Percentiles rank a stretch among this genome's conserved stretches.
These are phyloP conservation scores for Noctua janthina DNA, from an alignment of 2,888 invertebrate genomes.

Conservation along the genomic window DNA sequence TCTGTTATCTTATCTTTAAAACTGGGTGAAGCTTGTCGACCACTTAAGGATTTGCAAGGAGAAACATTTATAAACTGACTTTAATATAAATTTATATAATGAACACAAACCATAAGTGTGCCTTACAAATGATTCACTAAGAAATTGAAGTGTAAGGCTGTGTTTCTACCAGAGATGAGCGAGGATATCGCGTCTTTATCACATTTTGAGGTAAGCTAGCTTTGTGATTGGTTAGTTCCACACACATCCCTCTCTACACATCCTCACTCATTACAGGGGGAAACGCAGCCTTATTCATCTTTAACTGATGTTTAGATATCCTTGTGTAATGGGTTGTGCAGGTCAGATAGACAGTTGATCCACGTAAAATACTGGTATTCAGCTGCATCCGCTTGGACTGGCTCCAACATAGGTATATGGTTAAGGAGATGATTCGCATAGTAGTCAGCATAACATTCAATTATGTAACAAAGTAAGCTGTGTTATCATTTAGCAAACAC, in stretches of 20 bases:
- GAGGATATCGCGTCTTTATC: no score
- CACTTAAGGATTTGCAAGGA: constrained; percentile 32
- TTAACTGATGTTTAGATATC: neutral
- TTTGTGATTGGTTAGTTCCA: no score
- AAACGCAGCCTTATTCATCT: no score
- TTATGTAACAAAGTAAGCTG: neutral
- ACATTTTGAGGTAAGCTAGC: no score
- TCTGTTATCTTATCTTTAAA: constrained; percentile 30
- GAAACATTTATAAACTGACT: neutral
- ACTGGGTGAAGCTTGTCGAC: constrained; percentile 33
- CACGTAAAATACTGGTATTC: neutral
- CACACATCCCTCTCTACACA: no score
- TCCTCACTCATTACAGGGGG: no score
- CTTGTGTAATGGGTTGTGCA: neutral
- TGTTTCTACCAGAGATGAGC: no score
- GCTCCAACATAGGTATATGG: neutral
- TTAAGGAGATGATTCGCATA: neutral
- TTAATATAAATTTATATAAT: neutral
- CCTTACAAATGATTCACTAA: no score
- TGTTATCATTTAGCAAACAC: neutral
- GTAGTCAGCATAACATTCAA: neutral
- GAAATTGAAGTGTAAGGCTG: no score
- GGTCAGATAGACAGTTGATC: neutral
- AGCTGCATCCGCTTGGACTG: neutral
- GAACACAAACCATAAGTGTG: no score